Evolutionary conservation across 2,797 vertebrate species (phyloP).

Genomic region (Poliocrania exsul): DNA sequence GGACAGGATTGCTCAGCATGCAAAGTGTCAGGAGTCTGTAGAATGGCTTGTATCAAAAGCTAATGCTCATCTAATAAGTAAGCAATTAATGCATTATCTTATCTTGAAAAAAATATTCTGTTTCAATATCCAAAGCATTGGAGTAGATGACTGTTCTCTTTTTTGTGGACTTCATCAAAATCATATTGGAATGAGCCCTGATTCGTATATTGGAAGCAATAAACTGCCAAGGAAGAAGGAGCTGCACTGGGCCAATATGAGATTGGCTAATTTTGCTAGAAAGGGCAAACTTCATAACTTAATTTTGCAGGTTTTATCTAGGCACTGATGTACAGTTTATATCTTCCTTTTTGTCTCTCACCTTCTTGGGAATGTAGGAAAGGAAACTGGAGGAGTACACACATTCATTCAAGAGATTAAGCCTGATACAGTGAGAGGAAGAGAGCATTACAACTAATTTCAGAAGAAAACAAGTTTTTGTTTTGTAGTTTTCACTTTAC

Average conservation of each 20-base stretch:
- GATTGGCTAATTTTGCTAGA: neutral
- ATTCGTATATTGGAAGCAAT: neutral
- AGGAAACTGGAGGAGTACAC: neutral
- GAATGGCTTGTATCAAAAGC: neutral
- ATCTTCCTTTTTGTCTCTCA: neutral
- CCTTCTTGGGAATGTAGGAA: neutral
- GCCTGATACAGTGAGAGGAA: neutral
- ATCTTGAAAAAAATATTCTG: neutral
- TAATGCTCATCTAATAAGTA: neutral
- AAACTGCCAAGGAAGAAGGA: neutral
- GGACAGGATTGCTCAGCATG: slow-evolving; percentile 41
- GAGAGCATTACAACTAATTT: neutral
- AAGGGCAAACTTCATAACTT: neutral
- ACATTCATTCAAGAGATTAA: neutral
- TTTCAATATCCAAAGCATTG: neutral
- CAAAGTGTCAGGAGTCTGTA: neutral
- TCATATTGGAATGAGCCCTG: neutral
- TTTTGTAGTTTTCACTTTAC: neutral
- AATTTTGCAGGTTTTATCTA: neutral
- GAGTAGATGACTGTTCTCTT: neutral
- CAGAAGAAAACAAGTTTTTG: neutral
- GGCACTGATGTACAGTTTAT: neutral
- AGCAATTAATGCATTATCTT: neutral
- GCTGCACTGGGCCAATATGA: neutral
- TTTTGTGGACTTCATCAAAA: neutral